These are phyloP conservation scores for Rhadinocentrus ornatus DNA, from an alignment of 2,797 vertebrate species.

Conservation along the genomic window DNA sequence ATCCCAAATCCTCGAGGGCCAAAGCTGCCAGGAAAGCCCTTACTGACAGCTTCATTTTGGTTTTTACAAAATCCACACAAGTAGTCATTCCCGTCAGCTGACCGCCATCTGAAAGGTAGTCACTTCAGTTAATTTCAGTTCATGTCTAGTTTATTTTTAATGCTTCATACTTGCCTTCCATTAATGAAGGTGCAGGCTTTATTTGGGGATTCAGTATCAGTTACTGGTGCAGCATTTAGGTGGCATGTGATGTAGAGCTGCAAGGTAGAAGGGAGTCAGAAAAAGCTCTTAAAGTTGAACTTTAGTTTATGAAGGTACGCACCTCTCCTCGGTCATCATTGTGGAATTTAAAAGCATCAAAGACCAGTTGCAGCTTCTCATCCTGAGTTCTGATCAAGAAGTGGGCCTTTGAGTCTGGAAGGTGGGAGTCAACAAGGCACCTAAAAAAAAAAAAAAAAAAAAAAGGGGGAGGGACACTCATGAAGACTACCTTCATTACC, in stretches of 20 bases:
- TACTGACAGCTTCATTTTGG: conserved; percentile 15
- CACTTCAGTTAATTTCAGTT: accelerated
- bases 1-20: conserved; percentile 53
- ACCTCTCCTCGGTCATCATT: conserved; percentile 61
- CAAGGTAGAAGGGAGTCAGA: accelerated
- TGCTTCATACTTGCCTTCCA: conserved; percentile 51
- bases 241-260: conserved; percentile 78
- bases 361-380: conserved; percentile 61
- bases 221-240: conserved; percentile 56
- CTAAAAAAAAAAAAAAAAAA: conserved; percentile 28
- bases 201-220: conserved; percentile 47
- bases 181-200: conserved; percentile 70
- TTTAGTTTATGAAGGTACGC: neutral
- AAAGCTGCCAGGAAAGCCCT: conserved; percentile 17
- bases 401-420: conserved; percentile 60
- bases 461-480: no score
- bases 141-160: no score
- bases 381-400: conserved; percentile 62
- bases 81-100: conserved; percentile 74
- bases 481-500: neutral
- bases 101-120: conserved; percentile 65
- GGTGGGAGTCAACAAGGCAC: conserved; percentile 71
- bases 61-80: conserved; percentile 65
- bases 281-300: neutral
- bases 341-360: conserved; percentile 76